Base-by-base conservation (phyloP, 2,113 vertebrate species). In the Gnathonemus longibarbis region DNA sequence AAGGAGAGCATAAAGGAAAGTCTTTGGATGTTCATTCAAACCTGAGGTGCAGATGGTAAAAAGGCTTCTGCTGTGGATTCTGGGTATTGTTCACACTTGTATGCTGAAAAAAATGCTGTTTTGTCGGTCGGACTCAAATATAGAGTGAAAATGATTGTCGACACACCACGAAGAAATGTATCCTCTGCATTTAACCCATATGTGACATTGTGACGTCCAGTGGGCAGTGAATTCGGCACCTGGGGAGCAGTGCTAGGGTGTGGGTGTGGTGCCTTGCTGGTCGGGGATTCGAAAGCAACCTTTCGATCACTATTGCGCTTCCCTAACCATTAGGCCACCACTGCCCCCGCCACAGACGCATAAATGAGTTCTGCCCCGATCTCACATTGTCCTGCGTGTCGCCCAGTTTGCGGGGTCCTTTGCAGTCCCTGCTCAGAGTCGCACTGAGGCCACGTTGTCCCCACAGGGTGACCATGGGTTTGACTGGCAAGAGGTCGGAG, bases 401-500 rank as follows among this genome's bases (percentile, higher is more conserved):
- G 9, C 27, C 10, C 49, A 19, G 85, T 53, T 7, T 31, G 46
- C 21, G 24, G 31, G 6, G 49, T 50, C n/a, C n/a, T 13, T 48
- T 9, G 27, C 7, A 17, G 27, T 66, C 42, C 24, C 15, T 48
- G 27, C 46, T 3, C 10, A 88, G 62, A 84, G 0, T 89, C 46
- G 50, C 8, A 56, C 31, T 83, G 74, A 27, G 13, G 6, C 27
- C 62, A 5, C 3, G 15, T 31, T 24, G 24, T 45, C 94, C 66
- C 90, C 94, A 91, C 94, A 98, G 97, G 95, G 92, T 92, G 94
- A 97, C 93, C 95, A 99, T 99, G 98, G 98, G 98, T 96, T 97
- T 99, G 94, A 98, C 98, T 0, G 98, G 98, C 94, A 99, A 98
- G 94, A 98, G 97, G 91, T 98, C 97, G 85, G 98, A 99, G 93